phyloP scores from a whole-genome alignment of 2,797 vertebrate species.

The Epinephelus malabaricus region DNA sequence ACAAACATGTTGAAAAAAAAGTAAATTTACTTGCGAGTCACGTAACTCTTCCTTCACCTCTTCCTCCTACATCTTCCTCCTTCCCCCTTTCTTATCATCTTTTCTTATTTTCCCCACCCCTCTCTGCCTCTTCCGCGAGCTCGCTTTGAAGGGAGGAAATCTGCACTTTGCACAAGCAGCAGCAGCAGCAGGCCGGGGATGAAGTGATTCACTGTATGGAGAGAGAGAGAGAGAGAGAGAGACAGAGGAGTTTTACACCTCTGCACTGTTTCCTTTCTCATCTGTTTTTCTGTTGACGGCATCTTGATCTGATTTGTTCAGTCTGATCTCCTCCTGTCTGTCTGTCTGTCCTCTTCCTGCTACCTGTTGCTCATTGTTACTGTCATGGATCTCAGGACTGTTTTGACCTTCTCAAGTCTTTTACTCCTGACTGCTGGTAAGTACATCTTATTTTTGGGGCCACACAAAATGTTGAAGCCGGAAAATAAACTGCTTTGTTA shows the following conservation, averaged over 20 bases:
- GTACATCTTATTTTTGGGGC: constrained; percentile 38
- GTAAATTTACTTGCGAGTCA: constrained; percentile 10
- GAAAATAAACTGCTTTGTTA: neutral
- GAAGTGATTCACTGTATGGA: constrained; percentile 73
- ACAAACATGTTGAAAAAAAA: constrained; percentile 23
- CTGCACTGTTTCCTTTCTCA: constrained; percentile 81
- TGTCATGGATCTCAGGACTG: constrained; percentile 71
- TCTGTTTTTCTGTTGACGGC: constrained; percentile 62
- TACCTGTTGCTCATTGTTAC: neutral
- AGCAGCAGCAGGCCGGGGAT: constrained; percentile 58
- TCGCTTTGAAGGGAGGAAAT: constrained; percentile 87
- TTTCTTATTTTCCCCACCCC: constrained; percentile 56
- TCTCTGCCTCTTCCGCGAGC: constrained; percentile 40
- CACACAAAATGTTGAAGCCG: neutral
- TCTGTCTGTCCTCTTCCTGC: constrained; percentile 18
- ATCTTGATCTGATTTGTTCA: constrained; percentile 37
- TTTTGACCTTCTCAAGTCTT: constrained; percentile 52
- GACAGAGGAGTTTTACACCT: constrained; percentile 66
- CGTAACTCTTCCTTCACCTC: constrained; percentile 46
- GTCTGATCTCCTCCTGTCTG: constrained; percentile 11
- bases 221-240: constrained; percentile 51
- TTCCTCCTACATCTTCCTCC: constrained; percentile 65
- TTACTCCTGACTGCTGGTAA: constrained; percentile 62
- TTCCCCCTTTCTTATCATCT: constrained; percentile 62
- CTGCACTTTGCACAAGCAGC: constrained; percentile 78